A percentile compares a stretch with the other conserved stretches of the same genome.
phyloP scores from a whole-genome alignment of 2,113 vertebrate genomes.

The Petrocephalus zakoni region DNA sequence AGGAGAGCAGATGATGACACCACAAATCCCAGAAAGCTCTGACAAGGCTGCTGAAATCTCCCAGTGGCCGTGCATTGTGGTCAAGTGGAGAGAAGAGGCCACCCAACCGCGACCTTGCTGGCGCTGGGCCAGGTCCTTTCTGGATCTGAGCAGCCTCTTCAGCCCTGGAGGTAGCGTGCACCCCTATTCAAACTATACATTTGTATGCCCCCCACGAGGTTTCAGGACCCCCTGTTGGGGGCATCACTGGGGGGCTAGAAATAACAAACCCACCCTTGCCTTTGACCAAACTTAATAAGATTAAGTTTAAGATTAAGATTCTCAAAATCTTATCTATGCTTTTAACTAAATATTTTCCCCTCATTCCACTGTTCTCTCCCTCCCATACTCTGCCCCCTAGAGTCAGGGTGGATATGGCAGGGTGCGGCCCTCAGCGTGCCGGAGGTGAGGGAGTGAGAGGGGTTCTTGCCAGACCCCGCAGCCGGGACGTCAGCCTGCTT shows the following conservation, averaged over 20 bases:
- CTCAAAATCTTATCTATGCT: neutral
- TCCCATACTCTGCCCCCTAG: neutral
- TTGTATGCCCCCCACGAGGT: neutral
- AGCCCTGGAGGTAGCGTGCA: neutral
- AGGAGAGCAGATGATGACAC: conserved; percentile 30
- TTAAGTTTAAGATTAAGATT: no score
- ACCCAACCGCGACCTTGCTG: conserved; percentile 27
- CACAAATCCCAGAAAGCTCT: conserved; percentile 29
- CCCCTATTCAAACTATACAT: neutral
- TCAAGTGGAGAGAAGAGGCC: conserved; percentile 34
- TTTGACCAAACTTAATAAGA: neutral
- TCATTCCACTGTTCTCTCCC: neutral
- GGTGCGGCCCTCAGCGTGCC: conserved; percentile 6
- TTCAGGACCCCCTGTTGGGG: neutral
- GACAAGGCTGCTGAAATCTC: conserved; percentile 29
- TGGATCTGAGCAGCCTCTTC: neutral
- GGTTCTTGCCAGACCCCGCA: neutral
- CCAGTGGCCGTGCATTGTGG: conserved; percentile 24
- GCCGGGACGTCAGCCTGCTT: conserved; percentile 17
- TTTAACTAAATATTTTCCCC: neutral
- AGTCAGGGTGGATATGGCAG: neutral
- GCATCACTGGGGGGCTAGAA: neutral
- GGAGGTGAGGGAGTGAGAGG: conserved; percentile 9
- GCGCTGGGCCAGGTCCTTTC: conserved; percentile 25
- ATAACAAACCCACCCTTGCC: neutral